A percentile compares a stretch with the other conserved stretches of the same genome.
Evolutionary conservation across 1,140 invertebrate genomes (phyloP).

Genomic region (Adoxophyes honmai): DNA sequence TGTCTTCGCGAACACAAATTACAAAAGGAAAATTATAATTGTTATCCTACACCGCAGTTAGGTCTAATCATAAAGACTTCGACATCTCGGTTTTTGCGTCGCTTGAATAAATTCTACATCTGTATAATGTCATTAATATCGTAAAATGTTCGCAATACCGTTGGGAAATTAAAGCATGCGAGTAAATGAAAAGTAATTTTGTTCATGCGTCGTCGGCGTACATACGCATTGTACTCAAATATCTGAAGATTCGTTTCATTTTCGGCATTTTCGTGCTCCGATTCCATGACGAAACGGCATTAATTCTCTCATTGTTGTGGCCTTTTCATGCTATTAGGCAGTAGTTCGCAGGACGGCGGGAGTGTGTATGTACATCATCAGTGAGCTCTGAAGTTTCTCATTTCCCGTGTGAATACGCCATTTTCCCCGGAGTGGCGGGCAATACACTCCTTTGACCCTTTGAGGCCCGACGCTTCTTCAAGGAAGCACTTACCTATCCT

Average conservation of each 20-base stretch:
- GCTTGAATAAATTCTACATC: no score
- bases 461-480: conserved; percentile 24
- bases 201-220: no score
- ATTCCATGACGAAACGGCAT: background rate
- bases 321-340: background rate
- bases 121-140: no score
- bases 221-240: background rate
- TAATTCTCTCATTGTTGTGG: background rate
- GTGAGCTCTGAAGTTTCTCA: conserved; percentile 34
- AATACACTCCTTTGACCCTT: conserved; percentile 55
- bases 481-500: no score
- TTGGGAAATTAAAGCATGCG: background rate
- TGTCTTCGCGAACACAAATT: no score
- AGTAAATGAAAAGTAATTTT: conserved; percentile 13
- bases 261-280: background rate
- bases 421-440: conserved; percentile 46
- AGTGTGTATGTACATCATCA: conserved; percentile 6
- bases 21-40: no score
- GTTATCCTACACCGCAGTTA: no score
- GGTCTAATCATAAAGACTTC: no score
- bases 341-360: background rate
- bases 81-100: no score
- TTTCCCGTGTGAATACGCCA: conserved; percentile 55
- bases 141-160: no score
- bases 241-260: background rate